Evolutionary conservation across 2,797 vertebrate species (phyloP).

Genomic region (Lacerta viridis): DNA sequence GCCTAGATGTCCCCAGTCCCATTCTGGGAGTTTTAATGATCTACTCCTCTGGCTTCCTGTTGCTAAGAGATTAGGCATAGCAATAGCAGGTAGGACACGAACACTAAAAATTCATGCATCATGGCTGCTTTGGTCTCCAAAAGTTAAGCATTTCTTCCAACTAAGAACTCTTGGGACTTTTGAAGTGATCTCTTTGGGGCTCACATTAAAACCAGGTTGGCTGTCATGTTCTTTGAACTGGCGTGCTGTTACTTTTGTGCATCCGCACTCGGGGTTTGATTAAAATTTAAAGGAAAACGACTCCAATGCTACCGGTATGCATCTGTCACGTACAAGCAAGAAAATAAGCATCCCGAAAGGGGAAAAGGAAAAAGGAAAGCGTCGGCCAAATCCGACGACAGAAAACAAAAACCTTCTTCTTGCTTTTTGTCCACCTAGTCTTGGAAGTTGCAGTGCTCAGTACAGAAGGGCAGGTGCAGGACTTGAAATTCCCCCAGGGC

Average conservation of each 20-base stretch:
- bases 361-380: not conserved
- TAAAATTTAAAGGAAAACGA: conserved; percentile 44
- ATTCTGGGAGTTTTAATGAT: not conserved
- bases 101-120: conserved; percentile 19
- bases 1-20: too few species aligned
- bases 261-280: conserved; percentile 28
- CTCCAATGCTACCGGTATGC: conserved; percentile 23
- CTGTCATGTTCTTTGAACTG: conserved; percentile 33
- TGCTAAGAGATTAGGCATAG: conserved; percentile 15
- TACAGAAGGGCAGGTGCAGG: conserved; percentile 98
- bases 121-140: not conserved
- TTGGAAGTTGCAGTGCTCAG: conserved; percentile 97
- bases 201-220: conserved; percentile 52
- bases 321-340: conserved; percentile 39
- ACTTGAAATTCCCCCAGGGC: conserved; percentile 96
- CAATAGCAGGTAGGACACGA: not conserved
- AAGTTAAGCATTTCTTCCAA: conserved; percentile 37
- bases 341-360: conserved; percentile 8
- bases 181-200: conserved; percentile 27
- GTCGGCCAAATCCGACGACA: too few species aligned
- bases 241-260: conserved; percentile 49
- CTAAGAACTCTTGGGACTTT: not conserved
- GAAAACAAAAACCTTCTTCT: conserved; percentile 16
- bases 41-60: not conserved
- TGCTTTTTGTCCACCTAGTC: conserved; percentile 79